These are phyloP conservation scores for Octodon degus DNA, from an alignment of 2,113 vertebrate species.

Conservation along the genomic window DNA sequence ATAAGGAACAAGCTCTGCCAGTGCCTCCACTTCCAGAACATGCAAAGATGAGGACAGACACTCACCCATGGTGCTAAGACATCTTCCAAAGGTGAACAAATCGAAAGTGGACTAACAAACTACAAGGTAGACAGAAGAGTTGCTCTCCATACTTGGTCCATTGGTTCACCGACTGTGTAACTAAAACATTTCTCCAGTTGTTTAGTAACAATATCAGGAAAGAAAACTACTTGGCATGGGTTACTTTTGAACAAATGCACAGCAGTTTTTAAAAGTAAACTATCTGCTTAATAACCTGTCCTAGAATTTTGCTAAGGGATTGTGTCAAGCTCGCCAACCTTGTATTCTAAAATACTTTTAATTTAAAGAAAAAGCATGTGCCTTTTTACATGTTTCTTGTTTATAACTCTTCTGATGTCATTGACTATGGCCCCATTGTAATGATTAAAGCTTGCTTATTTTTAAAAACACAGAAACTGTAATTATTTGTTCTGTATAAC, in stretches of 20 bases:
- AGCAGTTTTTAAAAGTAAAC: constrained; percentile 26
- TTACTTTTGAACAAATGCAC: constrained; percentile 61
- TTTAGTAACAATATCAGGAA: constrained; percentile 45
- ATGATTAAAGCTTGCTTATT: not conserved
- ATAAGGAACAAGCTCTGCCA: not conserved
- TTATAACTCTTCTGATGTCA: not conserved
- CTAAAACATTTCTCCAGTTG: constrained; percentile 31
- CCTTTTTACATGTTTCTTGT: not conserved
- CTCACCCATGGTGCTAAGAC: not conserved
- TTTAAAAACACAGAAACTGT: not conserved
- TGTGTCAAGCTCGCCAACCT: constrained; percentile 45
- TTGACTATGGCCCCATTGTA: not conserved
- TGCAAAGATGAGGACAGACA: not conserved
- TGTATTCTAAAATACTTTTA: constrained; percentile 48
- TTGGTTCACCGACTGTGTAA: constrained; percentile 19
- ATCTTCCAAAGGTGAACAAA: constrained; percentile 38
- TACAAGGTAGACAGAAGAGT: not conserved
- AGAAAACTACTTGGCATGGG: constrained; percentile 37
- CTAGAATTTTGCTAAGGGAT: constrained; percentile 64
- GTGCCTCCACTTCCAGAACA: not conserved
- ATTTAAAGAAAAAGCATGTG: not conserved
- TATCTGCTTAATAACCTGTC: constrained; percentile 64
- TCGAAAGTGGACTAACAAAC: not conserved
- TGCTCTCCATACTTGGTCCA: constrained; percentile 9
- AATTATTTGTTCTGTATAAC: not conserved